A percentile compares a stretch with the other conserved stretches of the same genome.
These are phyloP conservation scores for Dryas iulia DNA, from an alignment of 1,140 invertebrate species.

Conservation along the genomic window DNA sequence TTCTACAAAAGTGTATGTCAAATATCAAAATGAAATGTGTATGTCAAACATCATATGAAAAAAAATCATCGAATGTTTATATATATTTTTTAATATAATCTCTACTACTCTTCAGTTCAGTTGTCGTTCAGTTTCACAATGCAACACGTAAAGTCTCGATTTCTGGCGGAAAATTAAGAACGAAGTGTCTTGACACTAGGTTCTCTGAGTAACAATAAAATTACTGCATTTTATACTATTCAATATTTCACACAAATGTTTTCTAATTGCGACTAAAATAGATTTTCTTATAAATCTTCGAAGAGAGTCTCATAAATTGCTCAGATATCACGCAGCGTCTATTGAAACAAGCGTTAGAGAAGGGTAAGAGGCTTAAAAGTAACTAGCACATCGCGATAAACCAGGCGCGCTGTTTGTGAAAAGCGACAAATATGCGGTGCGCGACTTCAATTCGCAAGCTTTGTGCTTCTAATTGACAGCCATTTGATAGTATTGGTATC, in stretches of 20 bases:
- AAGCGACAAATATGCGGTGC: slow-evolving; percentile 50
- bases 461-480: slow-evolving; percentile 66
- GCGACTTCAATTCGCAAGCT: slow-evolving; percentile 45
- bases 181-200: too few relatives aligned
- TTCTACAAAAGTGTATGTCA: too few relatives aligned
- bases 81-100: too few relatives aligned
- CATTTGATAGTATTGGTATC: not conserved
- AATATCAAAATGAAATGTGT: too few relatives aligned
- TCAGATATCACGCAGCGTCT: slow-evolving; percentile 16
- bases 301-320: slow-evolving; percentile 13
- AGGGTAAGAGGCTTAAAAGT: slow-evolving; percentile 43
- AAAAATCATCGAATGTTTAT: too few relatives aligned
- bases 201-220: too few relatives aligned
- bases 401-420: slow-evolving; percentile 42
- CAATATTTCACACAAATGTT: not conserved
- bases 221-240: not conserved
- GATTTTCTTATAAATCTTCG: slow-evolving; percentile 8
- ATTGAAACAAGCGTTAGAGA: slow-evolving; percentile 40
- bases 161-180: too few relatives aligned
- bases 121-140: too few relatives aligned
- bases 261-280: not conserved
- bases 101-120: too few relatives aligned
- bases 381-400: slow-evolving; percentile 60
- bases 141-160: too few relatives aligned
- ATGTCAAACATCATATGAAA: too few relatives aligned